A percentile compares a stretch with the other conserved stretches of the same genome.
These are phyloP conservation scores for Trichogramma evanescens DNA, from an alignment of 2,888 invertebrate species.

Conservation along the genomic window DNA sequence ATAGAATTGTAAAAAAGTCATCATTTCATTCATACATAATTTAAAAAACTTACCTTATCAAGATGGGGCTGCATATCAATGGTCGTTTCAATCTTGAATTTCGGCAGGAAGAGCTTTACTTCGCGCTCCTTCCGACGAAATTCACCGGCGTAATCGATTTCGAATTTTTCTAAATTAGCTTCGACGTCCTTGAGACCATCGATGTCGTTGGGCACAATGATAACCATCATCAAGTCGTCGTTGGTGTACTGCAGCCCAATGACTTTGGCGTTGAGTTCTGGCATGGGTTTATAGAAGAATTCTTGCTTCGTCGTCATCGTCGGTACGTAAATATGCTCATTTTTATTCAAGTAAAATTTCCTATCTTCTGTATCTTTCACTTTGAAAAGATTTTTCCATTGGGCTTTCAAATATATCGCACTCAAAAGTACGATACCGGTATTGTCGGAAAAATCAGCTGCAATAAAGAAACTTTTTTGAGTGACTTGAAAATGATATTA, in stretches of 20 bases:
- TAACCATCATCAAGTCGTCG: constrained; percentile 57
- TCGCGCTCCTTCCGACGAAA: constrained; percentile 12
- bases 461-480: constrained; percentile 3
- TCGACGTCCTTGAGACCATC: constrained; percentile 51
- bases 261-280: constrained; percentile 55
- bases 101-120: constrained; percentile 35
- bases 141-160: constrained; percentile 18
- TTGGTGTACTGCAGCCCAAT: constrained; percentile 64
- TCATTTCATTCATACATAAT: constrained; percentile 38
- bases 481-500: background rate
- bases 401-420: constrained; percentile 79
- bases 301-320: constrained; percentile 63
- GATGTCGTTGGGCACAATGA: constrained; percentile 62
- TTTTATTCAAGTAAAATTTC: constrained; percentile 57
- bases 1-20: constrained; percentile 18
- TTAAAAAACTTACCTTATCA: constrained; percentile 24
- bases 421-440: constrained; percentile 72
- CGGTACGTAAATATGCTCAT: constrained; percentile 55
- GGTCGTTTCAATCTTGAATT: constrained; percentile 23
- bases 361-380: constrained; percentile 51
- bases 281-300: constrained; percentile 47
- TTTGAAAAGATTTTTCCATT: constrained; percentile 66
- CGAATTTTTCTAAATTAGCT: constrained; percentile 31
- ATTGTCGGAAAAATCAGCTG: constrained; percentile 50
- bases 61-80: constrained; percentile 13